Evolutionary conservation across 2,113 vertebrate species (phyloP).

Genomic region (Tringa solitaria): DNA sequence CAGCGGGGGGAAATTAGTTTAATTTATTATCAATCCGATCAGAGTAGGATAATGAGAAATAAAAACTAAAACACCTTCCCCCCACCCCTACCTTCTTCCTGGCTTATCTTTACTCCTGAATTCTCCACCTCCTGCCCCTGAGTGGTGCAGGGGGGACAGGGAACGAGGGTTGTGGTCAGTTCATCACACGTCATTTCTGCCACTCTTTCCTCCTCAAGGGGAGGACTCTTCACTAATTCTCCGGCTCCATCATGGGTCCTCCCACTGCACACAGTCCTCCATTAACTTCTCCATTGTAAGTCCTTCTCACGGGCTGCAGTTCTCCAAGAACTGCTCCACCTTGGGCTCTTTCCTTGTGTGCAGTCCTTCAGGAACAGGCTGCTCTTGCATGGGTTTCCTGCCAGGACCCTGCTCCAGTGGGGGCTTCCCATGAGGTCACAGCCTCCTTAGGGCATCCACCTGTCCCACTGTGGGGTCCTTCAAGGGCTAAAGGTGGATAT

Average conservation of each 20-base stretch:
- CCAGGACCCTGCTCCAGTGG: background rate
- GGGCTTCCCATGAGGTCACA: background rate
- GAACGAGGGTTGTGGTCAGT: background rate
- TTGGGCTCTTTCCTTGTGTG: background rate
- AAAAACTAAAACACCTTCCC: background rate
- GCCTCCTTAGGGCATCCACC: background rate
- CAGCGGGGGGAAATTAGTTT: background rate
- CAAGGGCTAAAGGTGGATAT: too few species aligned
- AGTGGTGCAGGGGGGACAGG: rapidly evolving
- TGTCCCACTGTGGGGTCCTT: background rate
- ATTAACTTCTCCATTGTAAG: background rate
- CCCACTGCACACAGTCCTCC: background rate
- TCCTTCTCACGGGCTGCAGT: background rate
- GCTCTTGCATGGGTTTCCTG: background rate
- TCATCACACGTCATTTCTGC: background rate
- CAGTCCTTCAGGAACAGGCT: background rate
- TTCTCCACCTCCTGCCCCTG: background rate
- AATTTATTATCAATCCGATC: background rate
- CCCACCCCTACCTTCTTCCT: too few species aligned
- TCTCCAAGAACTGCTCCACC: background rate
- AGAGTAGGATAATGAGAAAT: background rate
- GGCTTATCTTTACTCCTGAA: background rate
- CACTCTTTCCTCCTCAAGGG: background rate
- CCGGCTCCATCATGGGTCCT: too few species aligned
- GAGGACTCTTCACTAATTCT: background rate